Percentiles rank a stretch among this genome's conserved stretches.
Conservation (phyloP, 2,797 vertebrate genomes). For the Heteromormyrus szaboi region DNA sequence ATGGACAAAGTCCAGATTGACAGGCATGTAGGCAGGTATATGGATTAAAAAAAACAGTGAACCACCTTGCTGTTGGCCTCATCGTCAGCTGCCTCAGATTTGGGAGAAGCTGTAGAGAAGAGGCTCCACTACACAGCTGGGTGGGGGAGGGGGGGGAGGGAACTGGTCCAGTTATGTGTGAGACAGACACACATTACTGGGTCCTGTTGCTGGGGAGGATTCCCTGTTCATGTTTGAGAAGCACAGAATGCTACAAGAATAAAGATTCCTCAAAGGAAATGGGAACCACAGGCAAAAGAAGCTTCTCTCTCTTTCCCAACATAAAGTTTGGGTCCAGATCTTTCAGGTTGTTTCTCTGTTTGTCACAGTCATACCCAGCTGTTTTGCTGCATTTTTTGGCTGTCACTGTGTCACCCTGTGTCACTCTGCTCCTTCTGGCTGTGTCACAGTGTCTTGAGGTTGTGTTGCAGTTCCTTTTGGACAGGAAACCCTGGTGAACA, state of each 20-base stretch:
- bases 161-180: background rate
- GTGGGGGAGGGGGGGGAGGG: background rate
- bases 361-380: background rate
- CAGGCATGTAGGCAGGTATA: background rate
- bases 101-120: background rate
- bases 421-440: background rate
- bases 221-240: background rate
- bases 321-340: background rate
- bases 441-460: background rate
- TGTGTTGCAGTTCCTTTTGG: background rate
- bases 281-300: background rate
- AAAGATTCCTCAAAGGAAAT: background rate
- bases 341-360: background rate
- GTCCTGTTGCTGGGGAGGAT: background rate
- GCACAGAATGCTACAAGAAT: background rate
- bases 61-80: background rate
- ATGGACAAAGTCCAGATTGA: slow-evolving; percentile 5
- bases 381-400: background rate
- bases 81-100: background rate
- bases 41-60: background rate
- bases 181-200: background rate
- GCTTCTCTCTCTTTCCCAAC: background rate
- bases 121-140: background rate
- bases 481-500: background rate
- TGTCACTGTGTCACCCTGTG: background rate